Base-by-base conservation (phyloP, 1,140 invertebrate genomes). In the Bicyclus anynana region DNA sequence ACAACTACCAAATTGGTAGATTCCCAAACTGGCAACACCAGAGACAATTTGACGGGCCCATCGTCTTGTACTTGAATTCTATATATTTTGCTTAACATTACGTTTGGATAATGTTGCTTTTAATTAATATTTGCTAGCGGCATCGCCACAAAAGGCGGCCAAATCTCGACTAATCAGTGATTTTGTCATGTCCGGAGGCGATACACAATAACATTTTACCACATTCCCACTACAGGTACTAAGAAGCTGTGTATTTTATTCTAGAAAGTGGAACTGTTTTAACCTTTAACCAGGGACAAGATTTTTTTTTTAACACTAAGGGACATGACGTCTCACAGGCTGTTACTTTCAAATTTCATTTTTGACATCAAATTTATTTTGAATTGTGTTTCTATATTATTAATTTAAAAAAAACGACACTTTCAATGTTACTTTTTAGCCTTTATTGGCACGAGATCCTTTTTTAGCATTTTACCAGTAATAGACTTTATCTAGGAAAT, bases 11-110 rank as follows among this genome's bases (percentile, higher is more conserved):
- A 6, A n/a, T 16, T 53, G 6, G 26, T 33, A 37, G 12, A 2
- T 27, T 29, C 37, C 42, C 29, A n/a, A 12, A 38, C 52, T 64
- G 49, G 66, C 61, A 68, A 70, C 65, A 70, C 65, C 21, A 50
- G 55, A 63, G 56, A 38, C 58, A 58, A 53, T 49, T 53, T 29
- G 50, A 58, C 62, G 59, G 62, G 21, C 37, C 26, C 46, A 59
- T 66, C 58, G 56, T 33, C 53, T 74, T 76, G 69, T 77, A 78
- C 73, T 75, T 80, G 67, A 70, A 72, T 63, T 67, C 72, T 75
- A 79, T 75, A 76, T 72, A 80, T 73, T 81, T 74, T 73, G 72
- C 79, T 83, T 85, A 82, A 78, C 70, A 56, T 60, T 60, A 79
- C 69, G 67, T 70, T 77, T 74, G 72, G 75, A 79, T 77, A 80